phyloP scores from a whole-genome alignment of 2,888 invertebrate species.

The Hyles lineata region DNA sequence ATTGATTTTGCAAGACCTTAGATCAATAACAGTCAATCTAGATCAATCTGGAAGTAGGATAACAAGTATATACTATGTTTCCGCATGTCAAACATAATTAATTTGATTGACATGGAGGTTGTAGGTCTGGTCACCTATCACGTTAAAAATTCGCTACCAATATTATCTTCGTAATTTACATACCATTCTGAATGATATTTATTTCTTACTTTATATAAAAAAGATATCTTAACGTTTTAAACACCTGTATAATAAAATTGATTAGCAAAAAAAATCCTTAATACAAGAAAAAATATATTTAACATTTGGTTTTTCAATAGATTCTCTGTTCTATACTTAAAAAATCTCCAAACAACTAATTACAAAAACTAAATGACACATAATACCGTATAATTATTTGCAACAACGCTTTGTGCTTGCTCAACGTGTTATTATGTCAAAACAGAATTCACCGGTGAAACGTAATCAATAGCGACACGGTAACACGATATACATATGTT shows the following conservation, averaged over 20 bases:
- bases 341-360: neutral
- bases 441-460: constrained; percentile 13
- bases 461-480: constrained; percentile 29
- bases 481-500: constrained; percentile 27
- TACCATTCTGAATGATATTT: too few species aligned
- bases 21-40: too few species aligned
- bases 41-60: too few species aligned
- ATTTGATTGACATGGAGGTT: neutral
- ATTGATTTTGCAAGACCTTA: too few species aligned
- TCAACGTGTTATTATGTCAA: constrained; percentile 1
- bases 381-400: constrained; percentile 17
- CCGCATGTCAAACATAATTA: neutral
- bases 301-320: neutral
- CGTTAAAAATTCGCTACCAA: neutral
- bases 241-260: too few species aligned
- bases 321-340: neutral
- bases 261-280: too few species aligned
- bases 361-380: neutral
- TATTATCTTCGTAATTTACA: neutral
- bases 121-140: neutral
- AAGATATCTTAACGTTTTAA: too few species aligned
- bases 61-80: neutral
- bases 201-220: too few species aligned
- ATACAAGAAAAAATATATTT: too few species aligned
- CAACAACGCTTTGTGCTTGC: constrained; percentile 2